Conservation (phyloP, 2,113 vertebrate genomes). For the Ochotona princeps region DNA sequence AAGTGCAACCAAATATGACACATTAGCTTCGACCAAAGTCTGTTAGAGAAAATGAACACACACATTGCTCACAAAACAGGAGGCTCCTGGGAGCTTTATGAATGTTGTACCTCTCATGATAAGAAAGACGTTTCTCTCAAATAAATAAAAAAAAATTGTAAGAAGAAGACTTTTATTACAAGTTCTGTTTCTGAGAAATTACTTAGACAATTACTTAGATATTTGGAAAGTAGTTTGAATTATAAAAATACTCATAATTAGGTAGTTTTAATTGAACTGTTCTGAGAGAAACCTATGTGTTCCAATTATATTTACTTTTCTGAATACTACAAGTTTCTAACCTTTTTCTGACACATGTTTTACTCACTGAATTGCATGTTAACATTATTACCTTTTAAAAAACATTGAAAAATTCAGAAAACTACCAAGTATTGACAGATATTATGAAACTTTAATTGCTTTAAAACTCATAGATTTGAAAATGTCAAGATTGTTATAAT, state of each 20-base stretch:
- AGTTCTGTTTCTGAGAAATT: neutral
- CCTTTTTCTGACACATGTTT: neutral
- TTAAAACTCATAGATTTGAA: neutral
- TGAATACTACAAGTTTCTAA: neutral
- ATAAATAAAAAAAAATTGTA: neutral
- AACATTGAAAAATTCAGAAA: neutral
- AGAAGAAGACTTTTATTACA: neutral
- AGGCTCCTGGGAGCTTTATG: neutral
- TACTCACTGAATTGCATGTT: neutral
- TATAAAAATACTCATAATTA: neutral
- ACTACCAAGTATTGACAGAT: too few relatives aligned
- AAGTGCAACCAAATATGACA: conserved; percentile 82
- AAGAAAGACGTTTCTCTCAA: neutral
- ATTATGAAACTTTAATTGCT: neutral
- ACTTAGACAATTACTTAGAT: too few relatives aligned
- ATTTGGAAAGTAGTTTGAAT: neutral
- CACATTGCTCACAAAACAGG: neutral
- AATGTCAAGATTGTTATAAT: neutral
- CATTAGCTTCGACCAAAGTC: conserved; percentile 50
- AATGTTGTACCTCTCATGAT: neutral
- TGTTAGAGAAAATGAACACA: neutral
- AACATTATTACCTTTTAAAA: neutral
- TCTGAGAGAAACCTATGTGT: neutral
- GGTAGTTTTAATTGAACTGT: conserved; percentile 11
- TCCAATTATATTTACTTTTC: neutral